A percentile compares a stretch with the other conserved stretches of the same genome.
These are phyloP conservation scores for Magallana nippona DNA, from an alignment of 2,888 invertebrate species.

Conservation along the genomic window DNA sequence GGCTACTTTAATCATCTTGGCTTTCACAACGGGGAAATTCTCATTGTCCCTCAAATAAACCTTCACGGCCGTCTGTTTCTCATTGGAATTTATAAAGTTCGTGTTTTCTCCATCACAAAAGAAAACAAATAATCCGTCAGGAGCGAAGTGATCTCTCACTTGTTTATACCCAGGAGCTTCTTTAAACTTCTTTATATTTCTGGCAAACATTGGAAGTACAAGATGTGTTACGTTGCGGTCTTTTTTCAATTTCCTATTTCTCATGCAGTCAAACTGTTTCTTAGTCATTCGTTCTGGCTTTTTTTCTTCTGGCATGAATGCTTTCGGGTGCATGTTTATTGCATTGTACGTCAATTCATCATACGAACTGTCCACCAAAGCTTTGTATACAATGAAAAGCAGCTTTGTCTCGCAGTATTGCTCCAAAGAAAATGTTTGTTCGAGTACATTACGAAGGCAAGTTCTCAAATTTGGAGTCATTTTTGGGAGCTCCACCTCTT, in stretches of 20 bases:
- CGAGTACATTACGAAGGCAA: background rate
- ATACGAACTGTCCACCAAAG: constrained; percentile 16
- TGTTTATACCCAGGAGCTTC: background rate
- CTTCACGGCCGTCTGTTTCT: constrained; percentile 33
- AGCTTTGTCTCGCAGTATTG: constrained; percentile 28
- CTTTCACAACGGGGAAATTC: background rate
- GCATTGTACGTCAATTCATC: constrained; percentile 19
- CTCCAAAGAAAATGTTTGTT: constrained; percentile 8
- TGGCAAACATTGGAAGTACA: constrained; percentile 37
- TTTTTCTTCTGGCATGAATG: background rate
- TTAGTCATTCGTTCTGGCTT: constrained; percentile 9
- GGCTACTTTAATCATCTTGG: background rate
- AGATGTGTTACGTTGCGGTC: background rate
- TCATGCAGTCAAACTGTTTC: constrained; percentile 30
- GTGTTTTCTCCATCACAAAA: constrained; percentile 33
- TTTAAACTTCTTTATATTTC: constrained; percentile 26
- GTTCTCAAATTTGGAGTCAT: background rate
- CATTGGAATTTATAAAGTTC: constrained; percentile 22
- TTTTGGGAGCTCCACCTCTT: background rate
- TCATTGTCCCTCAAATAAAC: background rate
- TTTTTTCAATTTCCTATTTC: constrained; percentile 37
- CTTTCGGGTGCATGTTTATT: background rate
- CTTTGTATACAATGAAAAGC: constrained; percentile 7
- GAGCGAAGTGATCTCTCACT: background rate
- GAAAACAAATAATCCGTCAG: constrained; percentile 24